Percentiles rank a stretch among this genome's conserved stretches.
phyloP scores from a whole-genome alignment of 2,113 vertebrate genomes.

The Melanerpes aurifrons region DNA sequence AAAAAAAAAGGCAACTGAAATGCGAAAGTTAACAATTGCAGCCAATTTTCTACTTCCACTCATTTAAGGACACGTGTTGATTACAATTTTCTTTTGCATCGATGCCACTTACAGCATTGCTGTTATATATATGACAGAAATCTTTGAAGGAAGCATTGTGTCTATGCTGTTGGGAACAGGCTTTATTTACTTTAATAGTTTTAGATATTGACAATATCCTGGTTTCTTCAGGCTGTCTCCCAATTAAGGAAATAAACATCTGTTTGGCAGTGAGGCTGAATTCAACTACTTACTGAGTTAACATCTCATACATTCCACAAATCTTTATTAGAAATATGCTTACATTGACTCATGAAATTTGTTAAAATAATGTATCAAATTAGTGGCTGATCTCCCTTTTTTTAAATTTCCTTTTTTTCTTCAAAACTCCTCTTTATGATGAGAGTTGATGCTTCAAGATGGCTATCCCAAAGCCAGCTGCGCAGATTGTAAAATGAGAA shows the following conservation, averaged over 20 bases:
- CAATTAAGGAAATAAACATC: conserved; percentile 26
- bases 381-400: neutral
- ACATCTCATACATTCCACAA: neutral
- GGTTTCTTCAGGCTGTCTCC: neutral
- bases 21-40: neutral
- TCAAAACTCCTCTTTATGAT: neutral
- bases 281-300: neutral
- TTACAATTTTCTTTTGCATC: neutral
- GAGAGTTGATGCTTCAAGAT: neutral
- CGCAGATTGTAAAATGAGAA: fast-evolving
- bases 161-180: neutral
- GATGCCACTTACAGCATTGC: neutral
- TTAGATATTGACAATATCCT: neutral
- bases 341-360: neutral
- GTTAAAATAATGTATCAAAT: neutral
- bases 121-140: neutral
- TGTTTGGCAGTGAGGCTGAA: neutral
- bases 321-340: neutral
- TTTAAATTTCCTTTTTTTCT: neutral
- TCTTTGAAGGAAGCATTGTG: neutral
- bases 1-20: neutral
- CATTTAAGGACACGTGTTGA: neutral
- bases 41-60: neutral
- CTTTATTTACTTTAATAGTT: neutral
- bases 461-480: neutral